Percentiles rank a stretch among this genome's conserved stretches.
Evolutionary conservation across 2,888 invertebrate species (phyloP).

Genomic region (Malthinus seriepunctatus): DNA sequence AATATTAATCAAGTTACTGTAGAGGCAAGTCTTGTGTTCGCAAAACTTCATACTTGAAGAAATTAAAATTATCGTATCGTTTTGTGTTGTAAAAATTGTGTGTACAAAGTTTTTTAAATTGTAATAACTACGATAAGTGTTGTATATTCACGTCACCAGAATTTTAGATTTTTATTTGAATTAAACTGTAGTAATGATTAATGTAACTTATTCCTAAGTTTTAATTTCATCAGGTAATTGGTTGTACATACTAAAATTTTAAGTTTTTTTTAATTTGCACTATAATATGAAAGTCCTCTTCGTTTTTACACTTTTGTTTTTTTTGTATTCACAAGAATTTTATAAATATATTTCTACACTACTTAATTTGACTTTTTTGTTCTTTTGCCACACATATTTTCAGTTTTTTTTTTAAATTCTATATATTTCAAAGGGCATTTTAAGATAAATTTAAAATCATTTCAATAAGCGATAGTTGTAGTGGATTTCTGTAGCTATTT

Average conservation of each 20-base stretch:
- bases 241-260: slow-evolving; percentile 49
- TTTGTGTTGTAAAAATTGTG: slow-evolving; percentile 46
- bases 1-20: slow-evolving; percentile 40
- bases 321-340: slow-evolving; percentile 50
- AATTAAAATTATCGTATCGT: slow-evolving; percentile 14
- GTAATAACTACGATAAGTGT: slow-evolving; percentile 15
- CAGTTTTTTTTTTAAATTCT: slow-evolving; percentile 13
- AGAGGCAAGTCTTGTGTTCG: slow-evolving; percentile 44
- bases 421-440: slow-evolving; percentile 15
- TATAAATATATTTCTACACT: slow-evolving; percentile 53
- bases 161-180: slow-evolving; percentile 10
- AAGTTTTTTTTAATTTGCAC: slow-evolving; percentile 40
- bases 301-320: slow-evolving; percentile 47
- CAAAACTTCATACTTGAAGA: slow-evolving; percentile 28
- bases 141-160: slow-evolving; percentile 19
- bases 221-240: slow-evolving; percentile 30
- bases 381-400: slow-evolving; percentile 31
- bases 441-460: slow-evolving; percentile 21
- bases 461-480: slow-evolving; percentile 23
- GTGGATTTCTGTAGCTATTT: slow-evolving; percentile 23
- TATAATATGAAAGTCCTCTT: slow-evolving; percentile 44
- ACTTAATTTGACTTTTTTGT: slow-evolving; percentile 44
- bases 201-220: slow-evolving; percentile 23
- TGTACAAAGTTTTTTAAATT: slow-evolving; percentile 36
- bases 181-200: slow-evolving; percentile 10